Conservation (phyloP, 2,797 vertebrate species). For the Enteromius fasciolatus region DNA sequence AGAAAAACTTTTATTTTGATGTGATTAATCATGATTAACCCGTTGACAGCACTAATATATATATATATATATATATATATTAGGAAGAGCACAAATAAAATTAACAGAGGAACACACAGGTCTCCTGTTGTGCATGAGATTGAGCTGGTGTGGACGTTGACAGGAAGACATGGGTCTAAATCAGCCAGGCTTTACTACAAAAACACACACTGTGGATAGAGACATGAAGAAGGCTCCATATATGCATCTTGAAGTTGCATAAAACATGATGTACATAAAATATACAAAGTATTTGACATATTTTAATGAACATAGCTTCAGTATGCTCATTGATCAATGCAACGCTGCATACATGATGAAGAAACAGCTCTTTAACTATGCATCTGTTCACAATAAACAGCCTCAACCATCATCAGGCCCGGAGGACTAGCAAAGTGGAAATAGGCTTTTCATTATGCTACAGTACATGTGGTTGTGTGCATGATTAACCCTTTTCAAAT, state of each 20-base stretch:
- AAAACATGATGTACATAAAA: not conserved
- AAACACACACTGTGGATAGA: not conserved
- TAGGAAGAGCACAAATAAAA: not conserved
- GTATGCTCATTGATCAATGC: not conserved
- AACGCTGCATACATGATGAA: not conserved
- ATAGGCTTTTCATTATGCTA: not conserved
- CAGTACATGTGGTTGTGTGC: not conserved
- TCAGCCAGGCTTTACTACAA: not conserved
- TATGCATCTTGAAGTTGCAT: not conserved
- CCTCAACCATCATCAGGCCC: not conserved
- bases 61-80: too few species aligned
- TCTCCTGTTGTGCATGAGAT: conserved; percentile 14
- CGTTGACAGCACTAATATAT: too few species aligned
- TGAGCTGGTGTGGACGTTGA: not conserved
- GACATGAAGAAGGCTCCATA: not conserved
- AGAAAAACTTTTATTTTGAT: too few species aligned
- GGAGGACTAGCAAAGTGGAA: not conserved
- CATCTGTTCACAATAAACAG: not conserved
- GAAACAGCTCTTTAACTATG: not conserved
- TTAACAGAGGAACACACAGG: not conserved
- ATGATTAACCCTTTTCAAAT: conserved; percentile 14
- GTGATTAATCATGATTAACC: too few species aligned
- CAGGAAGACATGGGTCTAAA: not conserved
- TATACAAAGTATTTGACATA: not conserved
- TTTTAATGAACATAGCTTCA: not conserved